phyloP scores from a whole-genome alignment of 2,113 vertebrate genomes.

The Galemys pyrenaicus region DNA sequence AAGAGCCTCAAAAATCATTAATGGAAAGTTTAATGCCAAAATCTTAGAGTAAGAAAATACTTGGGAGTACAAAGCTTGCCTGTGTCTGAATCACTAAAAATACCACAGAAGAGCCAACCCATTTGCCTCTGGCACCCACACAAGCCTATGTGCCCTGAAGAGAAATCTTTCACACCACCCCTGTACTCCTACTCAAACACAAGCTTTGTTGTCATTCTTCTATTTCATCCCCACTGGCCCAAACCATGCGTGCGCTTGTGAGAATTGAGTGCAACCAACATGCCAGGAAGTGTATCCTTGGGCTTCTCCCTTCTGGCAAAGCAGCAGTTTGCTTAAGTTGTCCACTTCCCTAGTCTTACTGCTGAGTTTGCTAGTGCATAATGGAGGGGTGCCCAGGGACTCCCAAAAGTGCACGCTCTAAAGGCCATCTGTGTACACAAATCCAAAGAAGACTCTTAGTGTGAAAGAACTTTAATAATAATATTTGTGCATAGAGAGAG shows the following conservation, averaged over 20 bases:
- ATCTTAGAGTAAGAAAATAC: constrained; percentile 18
- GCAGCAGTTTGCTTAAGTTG: not conserved
- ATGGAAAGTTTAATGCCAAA: constrained; percentile 20
- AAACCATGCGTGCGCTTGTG: not conserved
- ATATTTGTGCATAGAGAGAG: too few species aligned
- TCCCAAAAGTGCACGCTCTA: too few species aligned
- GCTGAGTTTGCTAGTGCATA: too few species aligned
- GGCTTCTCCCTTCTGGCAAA: not conserved
- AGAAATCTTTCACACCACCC: not conserved
- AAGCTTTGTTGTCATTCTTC: not conserved
- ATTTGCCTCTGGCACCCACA: not conserved
- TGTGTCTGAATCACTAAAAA: constrained; percentile 28
- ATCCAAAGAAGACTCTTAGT: too few species aligned
- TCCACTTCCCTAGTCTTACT: not conserved
- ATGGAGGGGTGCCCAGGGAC: too few species aligned
- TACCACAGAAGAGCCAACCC: not conserved
- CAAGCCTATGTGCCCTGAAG: not conserved
- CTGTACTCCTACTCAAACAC: not conserved
- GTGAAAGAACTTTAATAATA: too few species aligned
- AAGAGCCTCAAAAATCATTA: constrained; percentile 47
- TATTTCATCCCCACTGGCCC: not conserved
- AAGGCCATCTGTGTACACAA: too few species aligned
- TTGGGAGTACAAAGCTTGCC: not conserved
- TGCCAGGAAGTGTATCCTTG: not conserved
- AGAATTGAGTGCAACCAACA: not conserved